Evolutionary conservation across 2,113 vertebrate genomes (phyloP), one percentile per base, ranked within the genome.

Genomic region (Rhinichthys klamathensis): DNA sequence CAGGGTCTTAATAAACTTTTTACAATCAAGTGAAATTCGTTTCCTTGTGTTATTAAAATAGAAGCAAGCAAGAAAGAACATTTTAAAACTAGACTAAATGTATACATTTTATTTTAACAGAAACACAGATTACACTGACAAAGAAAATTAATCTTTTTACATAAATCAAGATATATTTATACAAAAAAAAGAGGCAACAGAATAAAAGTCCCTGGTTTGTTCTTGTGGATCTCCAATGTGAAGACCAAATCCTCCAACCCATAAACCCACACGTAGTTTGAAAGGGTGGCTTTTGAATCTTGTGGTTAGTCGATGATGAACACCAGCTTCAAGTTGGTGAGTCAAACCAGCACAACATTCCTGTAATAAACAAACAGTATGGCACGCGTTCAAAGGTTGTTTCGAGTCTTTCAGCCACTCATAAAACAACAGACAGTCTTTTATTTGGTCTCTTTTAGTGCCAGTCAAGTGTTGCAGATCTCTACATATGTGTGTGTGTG

Each of bases 161-260:
- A 90, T 72, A 88, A 86, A 87, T 58, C 84, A 63, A 84, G 51
- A 89, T 85, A 86, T 85, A 89, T 90, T 85, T 92, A 90, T 90
- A 91, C 86, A 88, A 91, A 70, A 85, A 21, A 7, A 75, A 30
- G 25, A 91, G 81, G 74, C 82, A 85, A 81, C 81, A 81, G 78
- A 87, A 89, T 75, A 84, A 85, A 72, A 84, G 60, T 77, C 76
- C 76, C 58, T 84, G 74, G 44, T 69, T 80, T 58, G 65, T 80
- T 80, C 82, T 60, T 70, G 72, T 76, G 89, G 87, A 89, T 91
- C 93, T 94, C 94, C 94, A 94, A 93, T 94, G 91, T 94, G 93
- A 94, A 94, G 93, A 93, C 86, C 88, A 60, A 67, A 81, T 85
- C 83, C 74, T 84, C 75, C 56, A 63, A 85, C 82, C 69, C 87